phyloP scores from a whole-genome alignment of 2,113 vertebrate species.

The Ornithorhynchus anatinus region DNA sequence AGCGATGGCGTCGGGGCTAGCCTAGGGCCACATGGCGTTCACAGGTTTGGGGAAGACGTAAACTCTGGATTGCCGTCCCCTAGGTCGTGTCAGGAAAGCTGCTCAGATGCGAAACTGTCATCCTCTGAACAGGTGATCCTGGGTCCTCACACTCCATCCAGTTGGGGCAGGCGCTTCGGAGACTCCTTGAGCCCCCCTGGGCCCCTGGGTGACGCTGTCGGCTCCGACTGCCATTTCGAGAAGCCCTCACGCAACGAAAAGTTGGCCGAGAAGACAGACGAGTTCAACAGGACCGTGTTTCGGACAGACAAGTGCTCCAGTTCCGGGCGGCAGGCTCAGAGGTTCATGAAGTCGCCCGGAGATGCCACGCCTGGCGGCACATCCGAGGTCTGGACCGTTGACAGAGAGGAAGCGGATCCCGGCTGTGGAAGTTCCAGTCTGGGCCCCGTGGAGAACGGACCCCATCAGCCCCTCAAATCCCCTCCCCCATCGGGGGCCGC shows the following conservation, averaged over 20 bases:
- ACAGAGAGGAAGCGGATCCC: slow-evolving; percentile 30
- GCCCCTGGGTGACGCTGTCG: slow-evolving; percentile 22
- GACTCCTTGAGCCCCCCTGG: slow-evolving; percentile 12
- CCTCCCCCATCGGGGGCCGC: slow-evolving; percentile 26
- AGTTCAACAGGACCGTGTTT: slow-evolving; percentile 93
- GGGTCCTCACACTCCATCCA: slow-evolving; percentile 41
- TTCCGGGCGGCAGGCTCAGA: slow-evolving; percentile 41
- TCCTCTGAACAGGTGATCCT: slow-evolving; percentile 58
- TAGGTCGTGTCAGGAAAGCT: slow-evolving; percentile 78
- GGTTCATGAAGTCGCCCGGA: slow-evolving; percentile 21
- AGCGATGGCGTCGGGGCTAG: slow-evolving; percentile 65
- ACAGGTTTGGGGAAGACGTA: slow-evolving; percentile 64
- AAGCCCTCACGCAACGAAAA: slow-evolving; percentile 78
- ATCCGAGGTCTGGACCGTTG: slow-evolving; percentile 16
- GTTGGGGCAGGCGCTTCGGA: slow-evolving; percentile 13
- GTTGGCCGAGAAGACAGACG: slow-evolving; percentile 88
- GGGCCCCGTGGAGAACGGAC: slow-evolving; percentile 42
- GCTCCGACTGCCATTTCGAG: slow-evolving; percentile 32
- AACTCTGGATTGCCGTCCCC: slow-evolving; percentile 63
- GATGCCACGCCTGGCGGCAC: slow-evolving; percentile 50
- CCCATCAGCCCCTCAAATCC: slow-evolving; percentile 26
- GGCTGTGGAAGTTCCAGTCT: background rate
- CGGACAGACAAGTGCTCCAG: slow-evolving; percentile 80
- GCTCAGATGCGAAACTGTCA: slow-evolving; percentile 76
- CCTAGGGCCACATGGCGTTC: slow-evolving; percentile 76